phyloP scores from a whole-genome alignment of 2,797 vertebrate species.

The Siniperca undulata region DNA sequence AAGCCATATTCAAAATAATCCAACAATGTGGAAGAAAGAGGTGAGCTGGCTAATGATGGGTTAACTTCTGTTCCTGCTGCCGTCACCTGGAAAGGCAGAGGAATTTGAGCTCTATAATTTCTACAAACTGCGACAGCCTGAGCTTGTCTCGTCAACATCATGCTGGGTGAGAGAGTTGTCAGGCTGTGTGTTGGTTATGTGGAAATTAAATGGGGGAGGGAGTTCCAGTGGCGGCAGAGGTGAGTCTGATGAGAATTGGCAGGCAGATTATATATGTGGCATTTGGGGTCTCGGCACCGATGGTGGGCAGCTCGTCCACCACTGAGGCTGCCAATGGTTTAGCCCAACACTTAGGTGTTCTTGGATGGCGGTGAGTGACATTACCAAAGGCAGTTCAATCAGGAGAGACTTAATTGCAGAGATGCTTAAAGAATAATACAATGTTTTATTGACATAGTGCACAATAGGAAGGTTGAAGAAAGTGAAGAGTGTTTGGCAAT shows the following conservation, averaged over 20 bases:
- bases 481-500: too few relatives aligned
- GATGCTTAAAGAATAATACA: too few relatives aligned
- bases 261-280: slow-evolving; percentile 79
- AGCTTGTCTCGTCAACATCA: slow-evolving; percentile 62
- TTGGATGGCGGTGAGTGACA: slow-evolving; percentile 56
- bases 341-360: slow-evolving; percentile 39
- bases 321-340: slow-evolving; percentile 23
- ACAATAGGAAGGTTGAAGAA: too few relatives aligned
- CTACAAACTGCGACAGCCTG: slow-evolving; percentile 38
- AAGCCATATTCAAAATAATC: not conserved
- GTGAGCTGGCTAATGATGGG: not conserved
- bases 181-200: slow-evolving; percentile 23
- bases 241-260: slow-evolving; percentile 80
- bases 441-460: too few relatives aligned
- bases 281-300: slow-evolving; percentile 67
- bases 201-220: slow-evolving; percentile 4
- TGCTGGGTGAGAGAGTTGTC: slow-evolving; percentile 50
- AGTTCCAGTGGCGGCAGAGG: slow-evolving; percentile 39
- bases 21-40: not conserved
- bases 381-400: slow-evolving; percentile 30
- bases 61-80: slow-evolving; percentile 36
- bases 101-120: slow-evolving; percentile 76
- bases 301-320: slow-evolving; percentile 34
- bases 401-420: too few relatives aligned
- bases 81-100: slow-evolving; percentile 59